Base-by-base conservation (phyloP, 1,140 invertebrate species). In the Portunus trituberculatus region DNA sequence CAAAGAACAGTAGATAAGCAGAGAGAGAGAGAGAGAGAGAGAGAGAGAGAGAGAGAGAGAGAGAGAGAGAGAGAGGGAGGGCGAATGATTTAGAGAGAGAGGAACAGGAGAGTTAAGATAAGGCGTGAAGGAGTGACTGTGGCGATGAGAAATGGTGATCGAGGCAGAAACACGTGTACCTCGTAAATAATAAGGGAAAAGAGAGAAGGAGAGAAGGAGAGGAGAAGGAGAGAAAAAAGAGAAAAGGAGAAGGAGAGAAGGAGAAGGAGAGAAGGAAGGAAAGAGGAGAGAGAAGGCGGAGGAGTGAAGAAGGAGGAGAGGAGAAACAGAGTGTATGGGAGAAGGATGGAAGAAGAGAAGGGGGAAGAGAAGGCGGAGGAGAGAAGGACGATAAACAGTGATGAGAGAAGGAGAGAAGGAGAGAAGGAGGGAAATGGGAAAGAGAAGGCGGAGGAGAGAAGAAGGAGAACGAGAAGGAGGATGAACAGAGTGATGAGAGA, bases 21-120 rank as follows among this genome's bases (percentile, higher is more conserved):
- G 84, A 87, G 84, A 87, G 14, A 16, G 84, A 87, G 84, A 87
- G 28, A 87, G 84, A 87, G 84, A 32, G 39, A 32, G 12, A 87
- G 84, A 29, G 84, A 32, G 8, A 87, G 84, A 45, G 7, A 39
- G 84, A 87, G 84, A 45, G 84, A 76, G 59, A 76, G 20, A 10
- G 10, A 76, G 59, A 76, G 28, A 29, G 84, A 45, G 39, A 90
- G 88, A 28, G 32, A 29, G 89, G 46, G 28, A 59, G 28, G 28
- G 48, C 25, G 89, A 91, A 12, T 20, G 32, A 46, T 25, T 6
- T 10, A 48, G 28, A n/a, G 39, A 14, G 89, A 31, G 39, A 48
- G 46, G 46, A 20, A 59, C 16, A 91, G 45, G 4, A 4, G 20
- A 10, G 20, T 39, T 39, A 88, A 46, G 86, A 88, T 39, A 46